Evolutionary conservation across 2,113 vertebrate genomes (phyloP).

Genomic region (Cisticola juncidis): DNA sequence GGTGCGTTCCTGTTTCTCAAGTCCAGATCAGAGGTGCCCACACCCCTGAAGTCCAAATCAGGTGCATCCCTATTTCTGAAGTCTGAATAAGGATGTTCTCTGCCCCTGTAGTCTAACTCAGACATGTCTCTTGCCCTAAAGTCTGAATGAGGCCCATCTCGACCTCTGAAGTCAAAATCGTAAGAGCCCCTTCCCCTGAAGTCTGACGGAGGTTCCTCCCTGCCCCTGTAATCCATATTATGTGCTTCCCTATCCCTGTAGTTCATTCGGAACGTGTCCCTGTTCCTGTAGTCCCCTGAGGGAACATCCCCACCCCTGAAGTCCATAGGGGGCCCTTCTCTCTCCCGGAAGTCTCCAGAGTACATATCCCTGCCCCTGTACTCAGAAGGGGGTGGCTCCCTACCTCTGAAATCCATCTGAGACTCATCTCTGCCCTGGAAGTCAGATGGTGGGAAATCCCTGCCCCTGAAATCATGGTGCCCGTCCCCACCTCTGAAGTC

Average conservation of each 20-base stretch:
- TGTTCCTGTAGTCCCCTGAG: slow-evolving; percentile 78
- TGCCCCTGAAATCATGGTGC: slow-evolving; percentile 74
- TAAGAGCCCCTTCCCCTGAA: slow-evolving; percentile 85
- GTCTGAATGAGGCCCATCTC: slow-evolving; percentile 80
- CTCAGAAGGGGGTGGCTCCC: slow-evolving; percentile 62
- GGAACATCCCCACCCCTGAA: slow-evolving; percentile 80
- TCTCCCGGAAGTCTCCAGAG: slow-evolving; percentile 74
- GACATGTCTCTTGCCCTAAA: slow-evolving; percentile 83
- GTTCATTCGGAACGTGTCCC: slow-evolving; percentile 81
- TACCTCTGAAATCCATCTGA: slow-evolving; percentile 77
- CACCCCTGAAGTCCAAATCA: slow-evolving; percentile 79
- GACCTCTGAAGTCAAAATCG: slow-evolving; percentile 83
- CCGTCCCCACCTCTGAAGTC: slow-evolving; percentile 81
- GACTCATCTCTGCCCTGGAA: slow-evolving; percentile 76
- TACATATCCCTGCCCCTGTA: slow-evolving; percentile 67
- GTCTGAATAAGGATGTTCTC: slow-evolving; percentile 82
- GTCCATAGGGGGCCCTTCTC: slow-evolving; percentile 77
- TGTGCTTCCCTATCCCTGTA: slow-evolving; percentile 83
- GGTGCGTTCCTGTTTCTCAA: slow-evolving; percentile 83
- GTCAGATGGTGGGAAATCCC: slow-evolving; percentile 73
- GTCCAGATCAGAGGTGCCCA: slow-evolving; percentile 78
- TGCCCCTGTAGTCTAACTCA: slow-evolving; percentile 81
- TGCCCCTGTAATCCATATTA: slow-evolving; percentile 83
- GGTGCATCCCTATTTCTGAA: slow-evolving; percentile 86
- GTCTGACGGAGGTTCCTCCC: slow-evolving; percentile 82